Conservation (phyloP, 2,888 invertebrate species). For the Caenorhabditis sulstoni region DNA sequence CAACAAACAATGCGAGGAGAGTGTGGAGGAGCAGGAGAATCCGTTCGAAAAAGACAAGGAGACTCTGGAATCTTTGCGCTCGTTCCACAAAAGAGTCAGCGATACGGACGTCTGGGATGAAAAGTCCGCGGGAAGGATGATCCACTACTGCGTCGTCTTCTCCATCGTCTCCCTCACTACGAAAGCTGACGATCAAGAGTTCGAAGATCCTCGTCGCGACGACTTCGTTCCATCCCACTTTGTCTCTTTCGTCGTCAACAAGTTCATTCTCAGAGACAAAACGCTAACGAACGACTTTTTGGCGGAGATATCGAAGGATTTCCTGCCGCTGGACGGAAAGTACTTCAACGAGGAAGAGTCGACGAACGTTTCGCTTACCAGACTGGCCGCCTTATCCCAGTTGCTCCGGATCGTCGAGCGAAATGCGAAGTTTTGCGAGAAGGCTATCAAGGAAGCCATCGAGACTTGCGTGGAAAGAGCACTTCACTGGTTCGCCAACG, state of each 20-base stretch:
- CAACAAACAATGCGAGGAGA: conserved; percentile 18
- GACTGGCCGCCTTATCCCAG: conserved; percentile 10
- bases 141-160: conserved; percentile 1
- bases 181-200: conserved; percentile 9
- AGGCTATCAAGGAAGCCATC: conserved; percentile 14
- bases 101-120: conserved; percentile 34
- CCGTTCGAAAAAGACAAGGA: conserved; percentile 16
- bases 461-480: conserved; percentile 8
- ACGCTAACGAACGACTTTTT: conserved; percentile 9
- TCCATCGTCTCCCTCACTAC: neutral
- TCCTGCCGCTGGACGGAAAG: neutral
- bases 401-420: conserved; percentile 22
- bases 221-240: conserved; percentile 19
- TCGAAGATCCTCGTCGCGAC: conserved; percentile 42
- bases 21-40: conserved; percentile 14
- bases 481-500: conserved; percentile 22
- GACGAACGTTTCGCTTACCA: neutral
- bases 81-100: conserved; percentile 23
- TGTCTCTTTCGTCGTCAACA: conserved; percentile 25
- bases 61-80: conserved; percentile 25
- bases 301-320: neutral
- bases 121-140: neutral
- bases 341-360: conserved; percentile 5
- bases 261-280: conserved; percentile 37
- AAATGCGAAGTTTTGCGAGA: conserved; percentile 16